Conservation (phyloP, 2,888 invertebrate genomes). For the Ariolimax columbianus region DNA sequence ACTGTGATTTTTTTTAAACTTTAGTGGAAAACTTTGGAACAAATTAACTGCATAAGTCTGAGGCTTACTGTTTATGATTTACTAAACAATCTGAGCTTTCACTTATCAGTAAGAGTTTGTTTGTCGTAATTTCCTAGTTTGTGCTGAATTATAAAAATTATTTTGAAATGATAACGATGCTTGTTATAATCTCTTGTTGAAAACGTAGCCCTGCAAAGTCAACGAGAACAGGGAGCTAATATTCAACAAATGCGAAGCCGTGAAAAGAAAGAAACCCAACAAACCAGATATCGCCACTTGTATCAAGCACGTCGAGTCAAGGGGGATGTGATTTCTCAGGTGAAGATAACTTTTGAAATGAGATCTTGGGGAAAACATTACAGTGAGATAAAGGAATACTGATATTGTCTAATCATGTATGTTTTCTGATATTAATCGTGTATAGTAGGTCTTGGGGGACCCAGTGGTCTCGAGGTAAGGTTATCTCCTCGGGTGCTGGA, state of each 20-base stretch:
- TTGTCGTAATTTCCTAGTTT: background rate
- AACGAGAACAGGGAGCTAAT: conserved; percentile 62
- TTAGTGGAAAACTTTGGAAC: no score
- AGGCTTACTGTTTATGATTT: no score
- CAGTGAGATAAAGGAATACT: background rate
- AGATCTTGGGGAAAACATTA: background rate
- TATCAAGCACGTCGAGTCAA: conserved; percentile 93
- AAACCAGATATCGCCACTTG: conserved; percentile 88
- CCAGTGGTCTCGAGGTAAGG: no score
- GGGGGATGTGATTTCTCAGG: conserved; percentile 94
- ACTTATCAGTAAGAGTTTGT: background rate
- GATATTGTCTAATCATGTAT: no score
- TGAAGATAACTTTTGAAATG: conserved; percentile 57
- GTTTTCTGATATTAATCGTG: no score
- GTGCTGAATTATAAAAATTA: background rate
- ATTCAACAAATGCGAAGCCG: conserved; percentile 83
- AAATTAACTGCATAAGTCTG: no score
- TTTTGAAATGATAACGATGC: background rate
- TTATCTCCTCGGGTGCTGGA: no score
- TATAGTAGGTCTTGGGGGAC: no score
- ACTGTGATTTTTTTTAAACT: no score
- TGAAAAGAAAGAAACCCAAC: conserved; percentile 88
- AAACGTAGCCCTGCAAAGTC: conserved; percentile 20
- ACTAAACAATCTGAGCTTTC: background rate
- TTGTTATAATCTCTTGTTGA: background rate